Base-by-base conservation (phyloP, 2,888 invertebrate species). In the Synergus gifuensis region DNA sequence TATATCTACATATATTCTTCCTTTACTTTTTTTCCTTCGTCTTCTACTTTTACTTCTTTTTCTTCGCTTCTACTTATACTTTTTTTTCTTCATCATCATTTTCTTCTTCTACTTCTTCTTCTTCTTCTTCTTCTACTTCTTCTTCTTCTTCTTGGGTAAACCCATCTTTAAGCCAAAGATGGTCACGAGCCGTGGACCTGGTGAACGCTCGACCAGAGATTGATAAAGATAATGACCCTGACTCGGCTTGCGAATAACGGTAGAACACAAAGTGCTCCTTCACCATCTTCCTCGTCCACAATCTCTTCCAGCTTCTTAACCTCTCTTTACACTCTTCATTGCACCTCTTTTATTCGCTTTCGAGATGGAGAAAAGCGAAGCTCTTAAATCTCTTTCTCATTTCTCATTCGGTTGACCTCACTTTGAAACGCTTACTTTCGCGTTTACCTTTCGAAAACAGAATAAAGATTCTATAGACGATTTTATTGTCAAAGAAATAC, bases 151-250 rank as follows among this genome's bases (percentile, higher is more conserved):
- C 82, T 80, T 83, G 83, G 81, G 83, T 78, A 81, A 79, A 81
- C 81, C 77, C 82, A 83, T 81, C 81, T 81, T 36, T 85, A 85
- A 82, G 84, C 87, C 88, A 87, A 89, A 89, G 86, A 88, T 88
- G 88, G 87, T 87, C 87, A 89, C 86, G 85, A 87, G 84, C 83
- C 84, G 83, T 82, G 84, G 82, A 84, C 82, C 78, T 76, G 81
- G 81, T 81, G 81, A 80, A 81, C 84, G 83, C 77, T 86, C 86
- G 84, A 81, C 84, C 83, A 82, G 83, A 88, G 87, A 89, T 88
- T 89, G 88, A 88, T 88, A 88, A 89, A 88, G 88, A 88, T 89
- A 88, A 88, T 88, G 87, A 86, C 85, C 87, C 88, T 84, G 86
- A 85, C 85, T 85, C 79, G 83, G 81, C 82, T 81, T 80, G 81